Conservation (phyloP, 2,888 invertebrate genomes). For the Scaptomyza cyrtandrae region DNA sequence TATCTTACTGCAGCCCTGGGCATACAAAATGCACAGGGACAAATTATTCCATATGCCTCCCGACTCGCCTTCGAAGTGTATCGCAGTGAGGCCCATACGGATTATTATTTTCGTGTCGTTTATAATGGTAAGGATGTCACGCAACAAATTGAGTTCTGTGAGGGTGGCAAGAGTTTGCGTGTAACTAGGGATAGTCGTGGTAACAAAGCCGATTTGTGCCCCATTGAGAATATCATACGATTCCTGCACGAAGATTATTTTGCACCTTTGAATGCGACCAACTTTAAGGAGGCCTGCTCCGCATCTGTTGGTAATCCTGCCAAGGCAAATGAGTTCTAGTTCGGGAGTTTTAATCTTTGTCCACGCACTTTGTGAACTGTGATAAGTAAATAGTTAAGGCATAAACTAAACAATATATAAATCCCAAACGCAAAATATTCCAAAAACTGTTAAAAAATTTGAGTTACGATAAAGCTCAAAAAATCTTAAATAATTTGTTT, state of each 20-base stretch:
- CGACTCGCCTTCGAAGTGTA: conserved; percentile 95
- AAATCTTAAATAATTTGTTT: not conserved
- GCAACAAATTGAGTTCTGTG: conserved; percentile 92
- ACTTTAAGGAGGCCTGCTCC: conserved; percentile 93
- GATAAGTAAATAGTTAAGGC: conserved; percentile 60
- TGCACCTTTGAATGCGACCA: conserved; percentile 92
- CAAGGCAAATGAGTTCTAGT: conserved; percentile 81
- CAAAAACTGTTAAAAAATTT: conserved; percentile 1
- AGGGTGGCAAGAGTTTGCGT: conserved; percentile 86
- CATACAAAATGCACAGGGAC: conserved; percentile 81
- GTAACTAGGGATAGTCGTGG: conserved; percentile 85
- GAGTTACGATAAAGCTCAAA: not conserved
- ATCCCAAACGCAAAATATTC: conserved; percentile 29
- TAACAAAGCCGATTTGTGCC: conserved; percentile 89
- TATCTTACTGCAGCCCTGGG: conserved; percentile 93
- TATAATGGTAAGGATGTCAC: conserved; percentile 95
- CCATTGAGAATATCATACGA: conserved; percentile 93
- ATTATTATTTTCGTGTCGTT: conserved; percentile 92
- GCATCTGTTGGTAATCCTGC: conserved; percentile 82
- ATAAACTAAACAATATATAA: conserved; percentile 25
- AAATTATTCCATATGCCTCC: conserved; percentile 92
- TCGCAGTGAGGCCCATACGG: conserved; percentile 87
- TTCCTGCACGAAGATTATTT: conserved; percentile 96
- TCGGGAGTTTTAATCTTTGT: conserved; percentile 13
- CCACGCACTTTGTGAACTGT: conserved; percentile 66